Percentiles rank a stretch among this genome's conserved stretches.
Evolutionary conservation across 2,888 invertebrate genomes (phyloP).

Genomic region (Antheraea yamamai): DNA sequence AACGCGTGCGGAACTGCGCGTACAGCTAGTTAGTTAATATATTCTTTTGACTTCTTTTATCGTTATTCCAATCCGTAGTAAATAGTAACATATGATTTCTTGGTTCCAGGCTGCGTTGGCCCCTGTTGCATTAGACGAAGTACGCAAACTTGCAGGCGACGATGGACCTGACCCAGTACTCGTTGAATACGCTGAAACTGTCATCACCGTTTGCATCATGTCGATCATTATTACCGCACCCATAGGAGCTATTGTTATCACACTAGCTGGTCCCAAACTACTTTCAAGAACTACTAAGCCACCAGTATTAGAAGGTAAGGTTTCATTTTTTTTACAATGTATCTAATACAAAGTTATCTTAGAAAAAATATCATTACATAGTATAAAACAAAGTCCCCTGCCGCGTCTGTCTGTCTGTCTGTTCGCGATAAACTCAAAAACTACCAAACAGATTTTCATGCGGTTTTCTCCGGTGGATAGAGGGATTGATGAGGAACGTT

Average conservation of each 20-base stretch:
- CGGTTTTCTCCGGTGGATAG: no score
- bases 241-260: slow-evolving; percentile 90
- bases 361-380: no score
- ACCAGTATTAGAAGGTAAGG: slow-evolving; percentile 83
- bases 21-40: no score
- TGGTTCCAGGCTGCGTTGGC: slow-evolving; percentile 87
- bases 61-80: not conserved
- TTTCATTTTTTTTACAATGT: not conserved
- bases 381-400: no score
- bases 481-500: no score
- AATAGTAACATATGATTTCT: slow-evolving; percentile 3
- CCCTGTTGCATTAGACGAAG: slow-evolving; percentile 87
- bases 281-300: slow-evolving; percentile 90
- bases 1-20: no score
- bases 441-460: no score
- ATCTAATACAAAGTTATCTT: not conserved
- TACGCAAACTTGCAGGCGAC: slow-evolving; percentile 65
- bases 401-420: no score
- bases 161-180: slow-evolving; percentile 68
- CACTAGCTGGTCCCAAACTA: slow-evolving; percentile 88
- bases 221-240: slow-evolving; percentile 94
- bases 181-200: slow-evolving; percentile 84
- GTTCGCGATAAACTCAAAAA: no score
- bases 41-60: not conserved
- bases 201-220: slow-evolving; percentile 89